These are phyloP conservation scores for Anastrepha ludens DNA, from an alignment of 1,140 invertebrate species.

Conservation along the genomic window DNA sequence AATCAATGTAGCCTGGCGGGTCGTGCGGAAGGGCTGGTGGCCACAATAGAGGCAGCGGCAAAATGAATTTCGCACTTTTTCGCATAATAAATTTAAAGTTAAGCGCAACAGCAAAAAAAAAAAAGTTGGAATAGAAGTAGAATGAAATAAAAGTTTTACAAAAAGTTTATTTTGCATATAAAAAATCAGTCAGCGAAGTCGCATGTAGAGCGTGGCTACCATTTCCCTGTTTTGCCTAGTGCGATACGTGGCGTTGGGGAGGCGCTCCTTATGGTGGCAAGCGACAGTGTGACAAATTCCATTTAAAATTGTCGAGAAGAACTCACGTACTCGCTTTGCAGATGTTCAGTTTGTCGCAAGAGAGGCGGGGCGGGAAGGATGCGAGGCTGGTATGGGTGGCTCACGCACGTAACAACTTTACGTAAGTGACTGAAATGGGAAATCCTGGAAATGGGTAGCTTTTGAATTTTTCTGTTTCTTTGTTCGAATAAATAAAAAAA, in stretches of 20 bases:
- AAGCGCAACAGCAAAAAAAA: constrained; percentile 55
- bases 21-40: neutral
- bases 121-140: constrained; percentile 14
- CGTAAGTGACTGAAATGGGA: neutral
- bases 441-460: neutral
- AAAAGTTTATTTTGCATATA: constrained; percentile 70
- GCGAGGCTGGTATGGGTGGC: neutral
- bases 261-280: constrained; percentile 9
- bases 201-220: neutral
- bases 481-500: constrained; percentile 65
- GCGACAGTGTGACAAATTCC: constrained; percentile 71
- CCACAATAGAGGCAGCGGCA: constrained; percentile 37
- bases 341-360: neutral
- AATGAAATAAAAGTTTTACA: constrained; percentile 52
- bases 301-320: constrained; percentile 72
- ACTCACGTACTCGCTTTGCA: constrained; percentile 62
- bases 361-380: neutral
- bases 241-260: neutral
- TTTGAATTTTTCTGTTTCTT: constrained; percentile 47
- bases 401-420: constrained; percentile 4
- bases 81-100: constrained; percentile 74
- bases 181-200: constrained; percentile 25
- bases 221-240: neutral
- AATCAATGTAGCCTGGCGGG: neutral
- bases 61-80: constrained; percentile 75